A percentile compares a stretch with the other conserved stretches of the same genome.
phyloP scores from a whole-genome alignment of 2,888 invertebrate genomes.

The Cheilosia vernalis region DNA sequence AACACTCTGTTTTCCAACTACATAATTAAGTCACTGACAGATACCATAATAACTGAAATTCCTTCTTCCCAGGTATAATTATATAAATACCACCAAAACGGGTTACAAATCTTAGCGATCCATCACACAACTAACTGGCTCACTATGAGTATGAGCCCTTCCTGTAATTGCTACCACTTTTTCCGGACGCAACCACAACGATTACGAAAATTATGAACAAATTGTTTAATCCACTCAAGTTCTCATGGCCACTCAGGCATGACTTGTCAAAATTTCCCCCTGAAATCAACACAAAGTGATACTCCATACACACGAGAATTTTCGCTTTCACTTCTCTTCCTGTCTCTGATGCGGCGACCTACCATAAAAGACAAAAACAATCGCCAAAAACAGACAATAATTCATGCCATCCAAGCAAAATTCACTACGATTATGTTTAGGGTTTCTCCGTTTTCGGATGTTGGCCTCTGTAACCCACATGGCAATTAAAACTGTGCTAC shows the following conservation, averaged over 20 bases:
- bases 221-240: constrained; percentile 50
- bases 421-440: background rate
- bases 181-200: constrained; percentile 2
- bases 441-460: constrained; percentile 33
- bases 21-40: background rate
- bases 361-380: background rate
- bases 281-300: constrained; percentile 13
- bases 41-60: background rate
- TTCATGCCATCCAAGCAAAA: constrained; percentile 3
- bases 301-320: constrained; percentile 25
- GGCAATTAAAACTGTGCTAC: constrained; percentile 41
- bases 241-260: constrained; percentile 44
- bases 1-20: background rate
- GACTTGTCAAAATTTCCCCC: constrained; percentile 52
- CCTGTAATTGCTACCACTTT: constrained; percentile 28
- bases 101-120: background rate
- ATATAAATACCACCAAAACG: constrained; percentile 4
- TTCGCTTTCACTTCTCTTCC: constrained; percentile 48
- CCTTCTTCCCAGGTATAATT: background rate
- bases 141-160: constrained; percentile 8
- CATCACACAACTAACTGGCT: constrained; percentile 3
- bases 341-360: background rate
- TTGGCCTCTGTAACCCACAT: constrained; percentile 59
- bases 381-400: constrained; percentile 16
- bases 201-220: constrained; percentile 25